Evolutionary conservation across 2,797 vertebrate species (phyloP), one percentile per base, ranked within the genome.

Genomic region (Phataginus tetradactyla): DNA sequence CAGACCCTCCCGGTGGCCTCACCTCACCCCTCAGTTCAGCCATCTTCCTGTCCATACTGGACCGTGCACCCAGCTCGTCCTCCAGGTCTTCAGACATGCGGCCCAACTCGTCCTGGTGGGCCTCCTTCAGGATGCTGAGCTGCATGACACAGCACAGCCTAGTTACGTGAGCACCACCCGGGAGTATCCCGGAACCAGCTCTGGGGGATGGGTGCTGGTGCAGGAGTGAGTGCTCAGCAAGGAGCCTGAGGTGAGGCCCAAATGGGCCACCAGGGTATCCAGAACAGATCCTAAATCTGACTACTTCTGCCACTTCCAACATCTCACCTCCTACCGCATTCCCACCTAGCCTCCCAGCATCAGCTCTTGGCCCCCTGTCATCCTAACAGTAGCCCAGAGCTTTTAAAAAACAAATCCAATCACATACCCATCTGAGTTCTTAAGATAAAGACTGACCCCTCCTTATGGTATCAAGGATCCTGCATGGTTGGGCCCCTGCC

Each of bases 11-110:
- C 0, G 0, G 37, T 3, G 0, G 0, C 49, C 98, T 98, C 97
- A 99, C 99, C 99, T 99, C 99, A 0, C 99, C 98, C 5, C 99
- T 98, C 55, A 99, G 99, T 79, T 99, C 99, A 0, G 99, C 99
- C 96, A 99, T 98, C 94, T 99, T 99, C 98, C 99, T 99, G 98
- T 99, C 99, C 99, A 99, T 99, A 97, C 98, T 99, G 96, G 99
- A 99, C 7, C 99, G 99, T 0, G 99, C 99, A 0, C 99, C 99
- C 91, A 99, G 98, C 91, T 99, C 99, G 0, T 99, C 99, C 97
- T 99, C 99, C 96, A 99, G 98, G 98, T 99, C 99, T 96, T 99
- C 99, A 0, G 99, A 99, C 97, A 99, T 99, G 72, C 99, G 99
- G 1, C 99, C 99, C 37, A 99, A 98, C 94, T 99, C 99, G 0